A percentile compares a stretch with the other conserved stretches of the same genome.
phyloP scores from a whole-genome alignment of 2,113 vertebrate genomes.

The Aegotheles bennettii region DNA sequence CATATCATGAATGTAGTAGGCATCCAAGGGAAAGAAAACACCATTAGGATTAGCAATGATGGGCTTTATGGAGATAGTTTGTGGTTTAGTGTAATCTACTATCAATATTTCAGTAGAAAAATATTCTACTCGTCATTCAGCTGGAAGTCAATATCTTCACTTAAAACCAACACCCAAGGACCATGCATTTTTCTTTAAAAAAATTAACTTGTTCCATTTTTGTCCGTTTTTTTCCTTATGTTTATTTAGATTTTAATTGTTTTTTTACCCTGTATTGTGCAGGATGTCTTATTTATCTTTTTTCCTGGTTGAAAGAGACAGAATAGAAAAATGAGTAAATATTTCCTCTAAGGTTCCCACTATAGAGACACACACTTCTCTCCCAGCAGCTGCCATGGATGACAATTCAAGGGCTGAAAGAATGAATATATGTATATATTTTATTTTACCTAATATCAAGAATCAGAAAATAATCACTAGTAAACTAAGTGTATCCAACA shows the following conservation, averaged over 20 bases:
- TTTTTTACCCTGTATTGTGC: background rate
- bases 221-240: background rate
- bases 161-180: slow-evolving; percentile 60
- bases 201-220: slow-evolving; percentile 21
- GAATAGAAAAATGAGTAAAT: background rate
- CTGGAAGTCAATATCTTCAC: slow-evolving; percentile 66
- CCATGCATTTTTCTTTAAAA: slow-evolving; percentile 35
- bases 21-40: slow-evolving; percentile 72
- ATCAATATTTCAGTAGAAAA: slow-evolving; percentile 78
- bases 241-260: slow-evolving; percentile 30
- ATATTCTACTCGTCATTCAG: slow-evolving; percentile 65
- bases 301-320: background rate
- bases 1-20: slow-evolving; percentile 67
- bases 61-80: slow-evolving; percentile 71
- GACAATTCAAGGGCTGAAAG: background rate
- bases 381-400: background rate
- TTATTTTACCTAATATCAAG: background rate
- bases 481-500: background rate
- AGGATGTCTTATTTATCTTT: background rate
- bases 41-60: slow-evolving; percentile 72
- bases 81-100: slow-evolving; percentile 72
- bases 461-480: background rate
- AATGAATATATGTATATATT: background rate
- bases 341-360: background rate
- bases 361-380: background rate